Conservation (phyloP, 2,888 invertebrate genomes). For the Acrocera orbiculus region DNA sequence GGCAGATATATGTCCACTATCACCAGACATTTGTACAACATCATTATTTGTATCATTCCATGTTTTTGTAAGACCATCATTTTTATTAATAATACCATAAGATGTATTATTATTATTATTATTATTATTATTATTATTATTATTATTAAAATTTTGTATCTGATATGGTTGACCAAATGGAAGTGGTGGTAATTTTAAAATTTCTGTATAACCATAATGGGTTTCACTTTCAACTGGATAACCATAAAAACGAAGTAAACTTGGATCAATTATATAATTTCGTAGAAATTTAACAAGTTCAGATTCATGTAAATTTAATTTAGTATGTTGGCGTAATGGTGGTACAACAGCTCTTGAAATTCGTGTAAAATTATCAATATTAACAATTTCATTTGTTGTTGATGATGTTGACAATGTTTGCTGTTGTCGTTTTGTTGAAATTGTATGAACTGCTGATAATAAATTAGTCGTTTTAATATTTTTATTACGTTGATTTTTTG, state of each 20-base stretch:
- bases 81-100: slow-evolving; percentile 18
- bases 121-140: not conserved
- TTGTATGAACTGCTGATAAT: not conserved
- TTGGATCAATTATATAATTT: slow-evolving; percentile 42
- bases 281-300: slow-evolving; percentile 40
- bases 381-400: not conserved
- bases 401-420: not conserved
- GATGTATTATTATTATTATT: not conserved
- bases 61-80: slow-evolving; percentile 18
- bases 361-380: slow-evolving; percentile 3
- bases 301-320: slow-evolving; percentile 34
- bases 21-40: slow-evolving; percentile 24
- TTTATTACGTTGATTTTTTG: slow-evolving; percentile 5
- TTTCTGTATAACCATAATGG: slow-evolving; percentile 42
- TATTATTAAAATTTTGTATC: not conserved
- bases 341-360: slow-evolving; percentile 13
- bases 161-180: slow-evolving; percentile 18
- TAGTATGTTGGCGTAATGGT: slow-evolving; percentile 30
- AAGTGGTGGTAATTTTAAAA: slow-evolving; percentile 40
- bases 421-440: not conserved
- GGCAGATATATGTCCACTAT: slow-evolving; percentile 37
- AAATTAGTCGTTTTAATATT: not conserved
- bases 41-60: slow-evolving; percentile 9
- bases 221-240: slow-evolving; percentile 50
- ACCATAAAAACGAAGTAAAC: slow-evolving; percentile 46